Evolutionary conservation across 2,797 vertebrate species (phyloP).

Genomic region (Rhinoraja longicauda): DNA sequence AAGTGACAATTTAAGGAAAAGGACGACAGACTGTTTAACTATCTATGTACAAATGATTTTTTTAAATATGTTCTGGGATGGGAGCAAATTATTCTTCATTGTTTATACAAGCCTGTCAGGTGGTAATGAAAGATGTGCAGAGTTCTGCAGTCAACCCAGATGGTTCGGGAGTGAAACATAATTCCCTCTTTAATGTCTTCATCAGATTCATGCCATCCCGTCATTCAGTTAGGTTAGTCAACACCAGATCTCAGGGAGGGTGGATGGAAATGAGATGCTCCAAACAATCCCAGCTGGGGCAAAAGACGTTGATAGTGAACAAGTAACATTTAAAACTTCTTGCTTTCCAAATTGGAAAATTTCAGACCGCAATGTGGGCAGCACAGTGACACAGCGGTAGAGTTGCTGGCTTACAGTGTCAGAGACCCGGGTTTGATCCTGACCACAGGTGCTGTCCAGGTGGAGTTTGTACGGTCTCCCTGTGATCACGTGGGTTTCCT

Average conservation of each 20-base stretch:
- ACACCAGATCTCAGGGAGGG: background rate
- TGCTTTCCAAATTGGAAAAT: background rate
- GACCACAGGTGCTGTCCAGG: no score
- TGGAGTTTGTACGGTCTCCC: no score
- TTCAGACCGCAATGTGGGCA: background rate
- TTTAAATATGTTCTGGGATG: background rate
- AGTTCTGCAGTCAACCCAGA: background rate
- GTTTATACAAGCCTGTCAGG: background rate
- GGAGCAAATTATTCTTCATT: conserved; percentile 32
- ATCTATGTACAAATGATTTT: conserved; percentile 6
- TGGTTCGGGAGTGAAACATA: background rate
- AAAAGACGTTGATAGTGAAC: background rate
- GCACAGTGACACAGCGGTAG: no score
- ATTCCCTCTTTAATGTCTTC: background rate
- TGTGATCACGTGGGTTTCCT: no score
- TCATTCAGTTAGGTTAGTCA: background rate
- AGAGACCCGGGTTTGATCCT: no score
- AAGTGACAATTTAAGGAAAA: background rate
- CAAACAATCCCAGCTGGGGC: background rate
- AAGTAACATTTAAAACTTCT: background rate
- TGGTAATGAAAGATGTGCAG: background rate
- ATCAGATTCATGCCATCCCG: background rate
- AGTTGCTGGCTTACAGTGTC: no score
- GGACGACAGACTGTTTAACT: background rate
- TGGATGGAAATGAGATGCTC: background rate